Evolutionary conservation across 2,113 vertebrate species (phyloP).

Genomic region (Rissa tridactyla): DNA sequence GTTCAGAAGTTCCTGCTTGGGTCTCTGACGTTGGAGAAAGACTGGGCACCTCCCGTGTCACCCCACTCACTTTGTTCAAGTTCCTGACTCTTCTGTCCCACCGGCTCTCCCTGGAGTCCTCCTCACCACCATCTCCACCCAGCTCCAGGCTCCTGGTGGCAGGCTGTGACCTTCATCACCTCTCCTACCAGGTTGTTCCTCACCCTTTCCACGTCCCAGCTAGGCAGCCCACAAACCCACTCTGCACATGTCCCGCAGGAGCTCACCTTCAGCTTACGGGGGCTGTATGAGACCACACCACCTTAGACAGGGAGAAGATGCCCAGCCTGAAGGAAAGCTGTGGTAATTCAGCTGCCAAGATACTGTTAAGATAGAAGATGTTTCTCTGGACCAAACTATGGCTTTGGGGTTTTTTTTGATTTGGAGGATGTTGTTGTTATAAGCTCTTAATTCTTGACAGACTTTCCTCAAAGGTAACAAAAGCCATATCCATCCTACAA

Average conservation of each 20-base stretch:
- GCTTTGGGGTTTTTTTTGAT: not conserved
- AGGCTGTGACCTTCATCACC: not conserved
- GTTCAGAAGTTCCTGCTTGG: not conserved
- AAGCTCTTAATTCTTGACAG: not conserved
- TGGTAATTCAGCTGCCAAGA: not conserved
- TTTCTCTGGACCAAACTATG: not conserved
- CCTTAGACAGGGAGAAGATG: not conserved
- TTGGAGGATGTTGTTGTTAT: not conserved
- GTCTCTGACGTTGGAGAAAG: not conserved
- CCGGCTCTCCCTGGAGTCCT: not conserved
- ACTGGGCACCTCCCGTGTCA: accelerated
- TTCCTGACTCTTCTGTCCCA: not conserved
- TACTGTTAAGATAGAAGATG: not conserved
- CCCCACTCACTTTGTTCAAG: not conserved
- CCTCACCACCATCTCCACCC: not conserved
- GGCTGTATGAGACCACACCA: not conserved
- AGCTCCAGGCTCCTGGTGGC: not conserved
- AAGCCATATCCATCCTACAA: not conserved
- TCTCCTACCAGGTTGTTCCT: not conserved
- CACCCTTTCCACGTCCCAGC: not conserved
- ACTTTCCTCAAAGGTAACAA: not conserved
- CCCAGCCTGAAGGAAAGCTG: not conserved
- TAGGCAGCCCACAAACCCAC: not conserved
- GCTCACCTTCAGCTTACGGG: not conserved
- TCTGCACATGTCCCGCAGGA: not conserved